These are phyloP conservation scores for Scolopax rusticola DNA, from an alignment of 2,797 vertebrate species.

Conservation along the genomic window DNA sequence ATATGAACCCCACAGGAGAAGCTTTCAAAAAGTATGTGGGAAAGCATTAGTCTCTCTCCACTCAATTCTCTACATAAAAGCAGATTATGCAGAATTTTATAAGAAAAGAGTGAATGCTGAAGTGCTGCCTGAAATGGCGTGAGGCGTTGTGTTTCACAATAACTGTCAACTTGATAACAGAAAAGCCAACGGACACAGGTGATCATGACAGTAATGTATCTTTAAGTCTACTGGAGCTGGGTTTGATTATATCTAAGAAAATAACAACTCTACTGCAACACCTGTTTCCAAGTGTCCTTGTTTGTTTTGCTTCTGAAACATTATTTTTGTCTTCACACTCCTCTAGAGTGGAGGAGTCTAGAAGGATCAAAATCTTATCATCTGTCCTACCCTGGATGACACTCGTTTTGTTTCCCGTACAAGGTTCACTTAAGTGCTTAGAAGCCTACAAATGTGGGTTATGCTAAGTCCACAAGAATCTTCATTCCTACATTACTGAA, in stretches of 20 bases:
- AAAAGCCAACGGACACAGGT: slow-evolving; percentile 26
- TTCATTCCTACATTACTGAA: neutral
- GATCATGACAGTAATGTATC: neutral
- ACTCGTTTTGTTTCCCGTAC: neutral
- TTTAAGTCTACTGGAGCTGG: neutral
- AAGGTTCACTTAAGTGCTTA: neutral
- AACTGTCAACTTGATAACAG: slow-evolving; percentile 24
- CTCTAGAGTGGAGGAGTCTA: neutral
- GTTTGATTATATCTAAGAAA: slow-evolving; percentile 12
- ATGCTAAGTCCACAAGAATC: neutral
- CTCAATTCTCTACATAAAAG: neutral
- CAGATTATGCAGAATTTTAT: neutral
- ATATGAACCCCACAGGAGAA: neutral
- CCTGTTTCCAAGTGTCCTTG: neutral
- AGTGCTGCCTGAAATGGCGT: neutral
- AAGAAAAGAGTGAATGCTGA: neutral
- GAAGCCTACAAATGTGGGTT: neutral
- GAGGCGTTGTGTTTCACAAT: slow-evolving; percentile 15
- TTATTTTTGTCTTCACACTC: neutral
- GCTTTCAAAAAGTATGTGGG: neutral
- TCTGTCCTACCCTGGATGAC: neutral
- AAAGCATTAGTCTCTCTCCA: neutral
- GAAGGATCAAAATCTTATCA: neutral
- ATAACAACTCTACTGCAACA: neutral
- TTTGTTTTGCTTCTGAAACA: neutral